These are phyloP conservation scores for Trachelipus rathkii DNA, from an alignment of 1,140 invertebrate genomes.

Conservation along the genomic window DNA sequence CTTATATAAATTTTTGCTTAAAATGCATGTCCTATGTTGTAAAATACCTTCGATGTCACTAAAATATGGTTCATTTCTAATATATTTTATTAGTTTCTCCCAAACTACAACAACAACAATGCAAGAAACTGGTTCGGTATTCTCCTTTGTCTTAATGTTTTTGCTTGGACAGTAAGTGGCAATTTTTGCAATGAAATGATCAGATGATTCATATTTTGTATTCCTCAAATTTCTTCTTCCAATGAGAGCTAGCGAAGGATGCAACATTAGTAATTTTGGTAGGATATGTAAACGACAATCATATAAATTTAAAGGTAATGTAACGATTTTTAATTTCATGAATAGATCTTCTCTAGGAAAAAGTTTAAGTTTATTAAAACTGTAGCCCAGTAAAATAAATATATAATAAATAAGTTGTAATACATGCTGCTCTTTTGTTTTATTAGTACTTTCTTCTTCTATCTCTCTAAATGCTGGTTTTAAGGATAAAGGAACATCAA, in stretches of 20 bases:
- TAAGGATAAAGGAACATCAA: slow-evolving; percentile 10
- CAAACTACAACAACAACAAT: slow-evolving; percentile 31
- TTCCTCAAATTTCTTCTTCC: slow-evolving; percentile 16
- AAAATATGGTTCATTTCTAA: background rate
- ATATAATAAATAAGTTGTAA: background rate
- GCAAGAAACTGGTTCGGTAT: background rate
- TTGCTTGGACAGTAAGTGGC: too few species aligned
- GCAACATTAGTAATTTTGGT: slow-evolving; percentile 3
- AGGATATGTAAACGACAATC: background rate
- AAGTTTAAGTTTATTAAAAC: background rate
- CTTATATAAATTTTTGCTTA: slow-evolving; percentile 19
- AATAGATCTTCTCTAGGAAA: slow-evolving; percentile 21
- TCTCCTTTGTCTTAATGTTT: too few species aligned
- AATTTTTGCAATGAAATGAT: background rate
- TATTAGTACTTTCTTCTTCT: background rate
- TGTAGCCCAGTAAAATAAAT: background rate
- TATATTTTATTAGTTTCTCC: slow-evolving; percentile 28
- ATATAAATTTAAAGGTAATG: slow-evolving; percentile 1
- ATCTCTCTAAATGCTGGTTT: background rate
- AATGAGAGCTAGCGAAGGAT: slow-evolving; percentile 33
- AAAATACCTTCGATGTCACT: slow-evolving; percentile 16
- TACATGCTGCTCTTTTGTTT: background rate
- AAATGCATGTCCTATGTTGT: slow-evolving; percentile 24
- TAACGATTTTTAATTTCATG: slow-evolving; percentile 25
- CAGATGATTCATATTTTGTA: slow-evolving; percentile 1